Conservation (phyloP, 1,140 invertebrate genomes). For the Globodera ellingtonae region DNA sequence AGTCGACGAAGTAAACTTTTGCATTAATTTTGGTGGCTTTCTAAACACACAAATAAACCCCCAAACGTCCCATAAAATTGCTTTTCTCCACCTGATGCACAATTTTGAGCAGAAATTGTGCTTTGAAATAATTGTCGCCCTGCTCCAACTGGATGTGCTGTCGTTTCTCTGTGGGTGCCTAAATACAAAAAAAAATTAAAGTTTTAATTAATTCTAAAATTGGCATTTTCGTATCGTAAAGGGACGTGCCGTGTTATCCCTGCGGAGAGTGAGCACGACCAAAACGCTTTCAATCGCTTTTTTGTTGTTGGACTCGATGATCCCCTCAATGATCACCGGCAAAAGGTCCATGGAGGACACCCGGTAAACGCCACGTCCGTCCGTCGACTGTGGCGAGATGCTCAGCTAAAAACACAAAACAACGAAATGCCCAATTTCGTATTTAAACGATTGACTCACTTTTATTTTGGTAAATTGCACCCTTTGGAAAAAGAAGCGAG, state of each 20-base stretch:
- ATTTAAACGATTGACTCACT: not conserved
- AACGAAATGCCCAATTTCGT: not conserved
- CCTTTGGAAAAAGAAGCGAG: conserved; percentile 31
- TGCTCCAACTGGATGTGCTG: conserved; percentile 27
- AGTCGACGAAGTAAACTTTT: conserved; percentile 23
- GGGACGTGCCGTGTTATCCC: conserved; percentile 19
- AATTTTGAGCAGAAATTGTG: conserved; percentile 37
- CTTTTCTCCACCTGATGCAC: conserved; percentile 13
- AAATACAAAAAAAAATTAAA: not conserved
- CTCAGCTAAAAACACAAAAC: conserved; percentile 14
- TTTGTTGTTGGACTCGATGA: conserved; percentile 28
- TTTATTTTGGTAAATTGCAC: conserved; percentile 22
- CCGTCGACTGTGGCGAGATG: conserved; percentile 26
- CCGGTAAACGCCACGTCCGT: conserved; percentile 15
- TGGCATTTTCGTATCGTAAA: not conserved
- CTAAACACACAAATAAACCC: not conserved
- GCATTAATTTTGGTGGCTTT: conserved; percentile 25
- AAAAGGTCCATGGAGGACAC: conserved; percentile 23
- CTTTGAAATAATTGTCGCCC: conserved; percentile 26
- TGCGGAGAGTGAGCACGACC: conserved; percentile 24
- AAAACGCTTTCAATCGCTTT: conserved; percentile 27
- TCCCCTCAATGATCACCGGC: conserved; percentile 24
- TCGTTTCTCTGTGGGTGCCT: conserved; percentile 21
- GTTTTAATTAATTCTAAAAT: too few relatives aligned
- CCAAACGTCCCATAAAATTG: not conserved